These are phyloP conservation scores for Drosophila borborema DNA, from an alignment of 2,888 invertebrate species.

Conservation along the genomic window DNA sequence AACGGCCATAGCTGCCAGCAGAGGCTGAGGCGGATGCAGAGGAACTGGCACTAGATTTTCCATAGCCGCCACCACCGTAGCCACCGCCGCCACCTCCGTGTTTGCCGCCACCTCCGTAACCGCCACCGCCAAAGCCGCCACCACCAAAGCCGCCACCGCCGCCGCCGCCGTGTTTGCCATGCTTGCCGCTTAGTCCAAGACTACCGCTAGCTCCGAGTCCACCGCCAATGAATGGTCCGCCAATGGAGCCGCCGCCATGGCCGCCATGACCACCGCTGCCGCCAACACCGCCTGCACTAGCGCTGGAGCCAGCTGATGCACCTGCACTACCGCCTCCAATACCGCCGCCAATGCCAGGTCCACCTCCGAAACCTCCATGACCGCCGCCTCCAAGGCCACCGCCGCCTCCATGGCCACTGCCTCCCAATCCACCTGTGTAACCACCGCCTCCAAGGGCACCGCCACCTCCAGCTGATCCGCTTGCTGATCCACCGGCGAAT, in stretches of 20 bases:
- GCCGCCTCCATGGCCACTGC: neutral
- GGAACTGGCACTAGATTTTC: conserved; percentile 49
- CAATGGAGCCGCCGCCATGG: conserved; percentile 2
- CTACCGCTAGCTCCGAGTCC: conserved; percentile 9
- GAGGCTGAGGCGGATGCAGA: conserved; percentile 46
- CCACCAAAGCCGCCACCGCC: conserved; percentile 34
- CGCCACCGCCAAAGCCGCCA: conserved; percentile 33
- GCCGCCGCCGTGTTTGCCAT: conserved; percentile 8
- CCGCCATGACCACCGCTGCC: conserved; percentile 5
- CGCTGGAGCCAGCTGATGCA: conserved; percentile 7
- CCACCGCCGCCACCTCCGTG: conserved; percentile 45
- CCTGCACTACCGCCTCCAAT: conserved; percentile 3
- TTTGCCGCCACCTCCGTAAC: conserved; percentile 31
- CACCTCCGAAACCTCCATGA: conserved; percentile 1
- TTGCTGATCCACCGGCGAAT: neutral
- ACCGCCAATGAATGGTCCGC: conserved; percentile 15
- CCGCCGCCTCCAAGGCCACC: too few species aligned
- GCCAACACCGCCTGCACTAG: neutral
- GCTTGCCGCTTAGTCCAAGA: conserved; percentile 8
- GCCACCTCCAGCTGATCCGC: neutral
- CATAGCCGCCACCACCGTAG: conserved; percentile 37
- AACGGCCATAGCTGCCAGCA: conserved; percentile 38
- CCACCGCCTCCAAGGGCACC: conserved; percentile 6
- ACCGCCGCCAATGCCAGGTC: conserved; percentile 1
- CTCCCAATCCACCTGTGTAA: neutral